Base-by-base conservation (phyloP, 2,113 vertebrate species). In the Tupaia chinensis region DNA sequence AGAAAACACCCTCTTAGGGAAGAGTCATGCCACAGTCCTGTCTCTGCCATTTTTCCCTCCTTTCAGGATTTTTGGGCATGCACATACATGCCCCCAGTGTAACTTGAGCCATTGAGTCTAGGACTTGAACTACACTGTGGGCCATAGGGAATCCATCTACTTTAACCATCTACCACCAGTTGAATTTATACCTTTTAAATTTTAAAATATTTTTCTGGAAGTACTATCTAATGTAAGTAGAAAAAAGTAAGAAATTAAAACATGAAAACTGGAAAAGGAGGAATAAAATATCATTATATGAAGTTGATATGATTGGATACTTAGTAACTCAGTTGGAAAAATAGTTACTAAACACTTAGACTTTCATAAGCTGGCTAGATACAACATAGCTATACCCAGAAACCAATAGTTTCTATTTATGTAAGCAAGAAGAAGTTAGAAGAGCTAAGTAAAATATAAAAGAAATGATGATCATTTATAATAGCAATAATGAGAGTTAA, bases 281-380 rank as follows among this genome's bases (percentile, higher is more conserved):
- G 12, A 68, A 88, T 72, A 68, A 94, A 95, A 68, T 54, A 95
- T 34, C 32, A 88, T 90, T 92, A 68, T 85, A 81, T 44, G 32
- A 93, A 88, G 23, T 3, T 13, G 14, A n/a, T 15, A 15, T 65
- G 77, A 93, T 89, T 80, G 78, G 58, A 69, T 19, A 78, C 16
- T 66, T 68, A 83, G 72, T 83, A 92, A 65, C 63, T 85, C 25
- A 13, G 20, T 84, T 84, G 61, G 65, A 87, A 84, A 93, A 76
- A 32, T 79, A n/a, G 53, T 66, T 44, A 19, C 17, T 23, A 80
- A 95, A n/a, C n/a, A 76, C 8, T n/a, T 27, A 93, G 69, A 91
- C 76, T 63, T 83, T 93, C 82, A 73, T 85, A 53, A 91, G 53
- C 23, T 85, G 20, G 9, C 27, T 72, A 32, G 80, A 25, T 82